Conservation (phyloP, 2,797 vertebrate species). For the Nothura maculosa region DNA sequence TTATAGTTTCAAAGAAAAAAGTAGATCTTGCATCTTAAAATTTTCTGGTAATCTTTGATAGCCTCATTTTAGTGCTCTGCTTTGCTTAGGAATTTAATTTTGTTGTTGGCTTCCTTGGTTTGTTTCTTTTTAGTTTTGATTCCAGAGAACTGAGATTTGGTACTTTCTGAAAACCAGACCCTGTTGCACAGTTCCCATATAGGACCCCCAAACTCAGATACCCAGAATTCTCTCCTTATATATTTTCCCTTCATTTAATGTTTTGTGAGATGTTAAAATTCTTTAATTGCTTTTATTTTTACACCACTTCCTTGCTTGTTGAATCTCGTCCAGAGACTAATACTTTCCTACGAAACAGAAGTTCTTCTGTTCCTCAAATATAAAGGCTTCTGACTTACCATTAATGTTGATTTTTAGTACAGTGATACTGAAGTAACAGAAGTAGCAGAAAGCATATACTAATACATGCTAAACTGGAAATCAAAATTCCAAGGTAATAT, state of each 20-base stretch:
- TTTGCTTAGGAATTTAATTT: not conserved
- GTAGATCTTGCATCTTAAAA: fast-evolving
- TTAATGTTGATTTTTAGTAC: not conserved
- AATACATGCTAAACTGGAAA: not conserved
- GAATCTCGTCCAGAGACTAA: not conserved
- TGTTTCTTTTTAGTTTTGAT: not conserved
- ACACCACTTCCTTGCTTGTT: not conserved
- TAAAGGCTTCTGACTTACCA: not conserved
- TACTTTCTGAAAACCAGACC: not conserved
- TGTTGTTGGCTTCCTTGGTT: not conserved
- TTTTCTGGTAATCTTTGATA: not conserved
- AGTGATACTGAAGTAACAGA: not conserved
- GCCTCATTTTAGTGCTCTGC: not conserved
- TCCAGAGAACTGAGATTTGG: not conserved
- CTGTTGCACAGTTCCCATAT: not conserved
- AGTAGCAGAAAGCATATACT: not conserved
- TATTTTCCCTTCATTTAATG: fast-evolving
- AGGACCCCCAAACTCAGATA: not conserved
- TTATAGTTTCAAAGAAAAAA: not conserved
- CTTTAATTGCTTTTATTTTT: not conserved
- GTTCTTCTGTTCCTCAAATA: not conserved
- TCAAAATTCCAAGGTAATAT: not conserved
- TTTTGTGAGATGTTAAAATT: not conserved
- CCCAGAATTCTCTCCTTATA: not conserved
- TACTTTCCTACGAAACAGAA: not conserved